phyloP scores from a whole-genome alignment of 2,797 vertebrate species.

The Lepilemur ruficaudatus region DNA sequence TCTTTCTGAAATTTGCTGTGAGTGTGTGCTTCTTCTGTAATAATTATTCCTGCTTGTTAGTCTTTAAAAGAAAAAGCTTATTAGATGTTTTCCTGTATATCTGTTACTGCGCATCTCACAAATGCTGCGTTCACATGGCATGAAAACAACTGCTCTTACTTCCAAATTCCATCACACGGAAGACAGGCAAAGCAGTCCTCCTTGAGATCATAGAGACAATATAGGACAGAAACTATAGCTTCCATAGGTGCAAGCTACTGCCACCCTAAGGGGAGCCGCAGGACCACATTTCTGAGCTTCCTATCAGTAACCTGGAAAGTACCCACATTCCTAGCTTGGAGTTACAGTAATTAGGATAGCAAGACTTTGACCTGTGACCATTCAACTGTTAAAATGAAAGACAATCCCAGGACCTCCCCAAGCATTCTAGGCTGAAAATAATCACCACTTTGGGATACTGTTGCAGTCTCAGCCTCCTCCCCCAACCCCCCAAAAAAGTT shows the following conservation, averaged over 20 bases:
- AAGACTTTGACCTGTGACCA: conserved; percentile 39
- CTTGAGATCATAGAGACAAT: not conserved
- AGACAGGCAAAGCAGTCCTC: not conserved
- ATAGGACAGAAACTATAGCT: not conserved
- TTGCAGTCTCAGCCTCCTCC: conserved; percentile 23
- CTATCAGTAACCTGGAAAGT: not conserved
- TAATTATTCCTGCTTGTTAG: not conserved
- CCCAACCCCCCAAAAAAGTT: not conserved
- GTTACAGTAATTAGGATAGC: not conserved
- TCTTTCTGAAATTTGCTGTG: not conserved
- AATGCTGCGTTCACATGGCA: not conserved
- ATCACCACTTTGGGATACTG: not conserved
- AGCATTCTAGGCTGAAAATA: conserved; percentile 47
- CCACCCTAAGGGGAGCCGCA: not conserved
- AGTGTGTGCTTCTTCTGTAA: not conserved
- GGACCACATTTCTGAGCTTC: not conserved
- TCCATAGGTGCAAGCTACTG: not conserved
- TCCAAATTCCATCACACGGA: not conserved
- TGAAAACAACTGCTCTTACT: not conserved
- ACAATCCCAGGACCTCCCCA: not conserved
- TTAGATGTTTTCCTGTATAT: not conserved
- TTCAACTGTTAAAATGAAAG: conserved; percentile 49
- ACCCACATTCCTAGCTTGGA: not conserved
- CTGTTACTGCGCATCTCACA: not conserved
- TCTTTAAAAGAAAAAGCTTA: not conserved